These are phyloP conservation scores for Fregata magnificens DNA, from an alignment of 2,113 vertebrate genomes.

Conservation along the genomic window DNA sequence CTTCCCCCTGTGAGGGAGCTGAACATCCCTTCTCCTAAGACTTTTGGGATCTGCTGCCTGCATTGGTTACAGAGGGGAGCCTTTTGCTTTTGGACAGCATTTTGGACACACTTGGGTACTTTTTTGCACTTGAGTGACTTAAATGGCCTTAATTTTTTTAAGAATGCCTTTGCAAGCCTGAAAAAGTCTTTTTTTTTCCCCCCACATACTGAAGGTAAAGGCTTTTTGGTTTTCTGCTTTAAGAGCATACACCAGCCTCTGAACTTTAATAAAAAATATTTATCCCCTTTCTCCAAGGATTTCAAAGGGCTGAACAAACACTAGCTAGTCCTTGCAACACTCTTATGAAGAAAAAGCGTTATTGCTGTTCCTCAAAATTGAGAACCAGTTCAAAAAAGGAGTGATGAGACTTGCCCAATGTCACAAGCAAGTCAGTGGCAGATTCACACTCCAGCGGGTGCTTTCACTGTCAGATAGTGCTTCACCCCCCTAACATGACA, in stretches of 20 bases:
- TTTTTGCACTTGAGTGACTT: neutral
- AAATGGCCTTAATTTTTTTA: neutral
- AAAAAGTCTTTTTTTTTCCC: neutral
- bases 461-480: neutral
- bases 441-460: neutral
- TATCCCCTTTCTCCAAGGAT: neutral
- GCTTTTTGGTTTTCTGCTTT: neutral
- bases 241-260: neutral
- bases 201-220: neutral
- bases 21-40: neutral
- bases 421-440: neutral
- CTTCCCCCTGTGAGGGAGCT: neutral
- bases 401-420: neutral
- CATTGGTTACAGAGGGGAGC: neutral
- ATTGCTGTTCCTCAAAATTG: neutral
- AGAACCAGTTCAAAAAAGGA: neutral
- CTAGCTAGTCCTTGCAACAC: neutral
- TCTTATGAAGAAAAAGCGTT: neutral
- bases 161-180: neutral
- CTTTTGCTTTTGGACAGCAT: neutral
- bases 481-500: neutral
- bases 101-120: neutral
- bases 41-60: neutral
- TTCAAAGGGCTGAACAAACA: neutral
- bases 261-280: neutral